Conservation (phyloP, 2,888 invertebrate genomes). For the Meteorus cinctellus region DNA sequence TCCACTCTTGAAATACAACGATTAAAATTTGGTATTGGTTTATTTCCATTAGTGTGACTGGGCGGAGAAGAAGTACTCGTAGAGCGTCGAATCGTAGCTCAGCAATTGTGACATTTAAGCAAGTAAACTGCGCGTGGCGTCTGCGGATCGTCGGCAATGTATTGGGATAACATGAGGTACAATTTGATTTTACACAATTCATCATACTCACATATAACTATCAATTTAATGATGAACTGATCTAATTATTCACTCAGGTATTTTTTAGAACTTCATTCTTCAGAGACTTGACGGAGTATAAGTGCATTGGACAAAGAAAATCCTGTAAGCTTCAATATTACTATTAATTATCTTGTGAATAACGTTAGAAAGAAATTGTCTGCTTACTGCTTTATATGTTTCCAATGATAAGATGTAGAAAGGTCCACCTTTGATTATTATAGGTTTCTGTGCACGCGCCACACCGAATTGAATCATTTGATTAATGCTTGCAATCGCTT, state of each 20-base stretch:
- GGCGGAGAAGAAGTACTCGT: too few species aligned
- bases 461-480: slow-evolving; percentile 51
- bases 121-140: background rate
- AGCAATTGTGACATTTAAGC: background rate
- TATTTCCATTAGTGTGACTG: too few species aligned
- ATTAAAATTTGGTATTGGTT: too few species aligned
- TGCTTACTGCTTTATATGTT: slow-evolving; percentile 58
- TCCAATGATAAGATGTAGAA: slow-evolving; percentile 60
- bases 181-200: background rate
- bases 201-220: background rate
- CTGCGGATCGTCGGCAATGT: too few species aligned
- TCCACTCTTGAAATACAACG: too few species aligned
- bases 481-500: slow-evolving; percentile 36
- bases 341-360: background rate
- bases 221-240: background rate
- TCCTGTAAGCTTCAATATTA: slow-evolving; percentile 17
- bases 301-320: slow-evolving; percentile 39
- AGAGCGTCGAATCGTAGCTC: too few species aligned
- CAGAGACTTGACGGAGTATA: slow-evolving; percentile 37
- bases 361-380: slow-evolving; percentile 5
- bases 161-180: background rate
- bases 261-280: background rate
- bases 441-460: slow-evolving; percentile 53
- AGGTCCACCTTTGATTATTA: slow-evolving; percentile 58
- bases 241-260: background rate